Evolutionary conservation across 2,888 invertebrate species (phyloP), one percentile per base, ranked within the genome.

Genomic region (Scaptomyza parva): DNA sequence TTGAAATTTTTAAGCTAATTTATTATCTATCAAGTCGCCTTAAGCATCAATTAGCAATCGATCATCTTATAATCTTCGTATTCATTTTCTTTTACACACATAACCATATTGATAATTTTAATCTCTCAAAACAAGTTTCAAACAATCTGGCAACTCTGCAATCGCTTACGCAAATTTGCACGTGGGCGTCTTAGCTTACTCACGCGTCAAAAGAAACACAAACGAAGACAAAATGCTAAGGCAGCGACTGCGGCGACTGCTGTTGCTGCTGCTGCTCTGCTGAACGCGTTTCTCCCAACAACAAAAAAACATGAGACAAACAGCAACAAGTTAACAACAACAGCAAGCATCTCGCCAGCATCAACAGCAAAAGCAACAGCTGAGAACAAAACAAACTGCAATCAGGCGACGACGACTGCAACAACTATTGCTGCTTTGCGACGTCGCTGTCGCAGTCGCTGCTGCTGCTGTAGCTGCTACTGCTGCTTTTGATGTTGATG

Each of bases 131-230:
- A 35, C 58, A 52, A 57, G 60, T 50, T 20, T n/a, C 5, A 5
- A 69, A 52, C 65, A 62, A 41, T 80, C 80, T 84, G 88, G 84
- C 80, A 66, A 83, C 84, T 6, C 78, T 64, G 54, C 14, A 14
- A 50, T 39, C 61, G 60, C 76, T 84, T 88, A 86, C 83, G 84
- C 88, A 86, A 87, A 89, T 73, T 76, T 70, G 86, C 89, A 88
- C 88, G 88, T 88, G 88, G 88, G 88, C 89, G 88, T 88, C 75
- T 68, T 66, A 70, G 86, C 86, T 83, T 87, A 87, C 83, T 83
- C 83, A 87, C 83, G 88, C 88, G 86, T 83, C 88, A 87, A 83
- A 83, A 83, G 78, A 77, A 85, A 87, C 80, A 75, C 84, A 88
- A 88, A 86, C 83, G 83, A 78, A 88, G 85, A 87, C 88, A 88